Percentiles rank a stretch among this genome's conserved stretches.
Conservation (phyloP, 2,113 vertebrate species). For the Loxodonta africana region DNA sequence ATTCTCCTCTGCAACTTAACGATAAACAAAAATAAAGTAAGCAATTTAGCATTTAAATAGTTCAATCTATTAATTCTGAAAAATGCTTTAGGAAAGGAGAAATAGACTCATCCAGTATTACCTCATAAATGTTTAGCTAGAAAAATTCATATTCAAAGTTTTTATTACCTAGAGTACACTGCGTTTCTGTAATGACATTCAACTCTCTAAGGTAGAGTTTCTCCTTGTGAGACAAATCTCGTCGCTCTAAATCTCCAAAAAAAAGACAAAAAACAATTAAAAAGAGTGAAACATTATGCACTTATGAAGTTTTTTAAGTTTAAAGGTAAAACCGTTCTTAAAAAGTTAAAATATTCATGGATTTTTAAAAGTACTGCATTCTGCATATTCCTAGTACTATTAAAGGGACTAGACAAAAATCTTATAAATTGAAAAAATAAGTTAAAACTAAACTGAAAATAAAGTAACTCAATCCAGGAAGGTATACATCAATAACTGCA, state of each 20-base stretch:
- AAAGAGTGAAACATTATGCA: constrained; percentile 18
- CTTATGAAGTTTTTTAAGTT: neutral
- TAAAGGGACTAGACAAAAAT: neutral
- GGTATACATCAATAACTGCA: neutral
- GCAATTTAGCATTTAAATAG: neutral
- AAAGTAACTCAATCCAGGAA: neutral
- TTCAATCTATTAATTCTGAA: neutral
- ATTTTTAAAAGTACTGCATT: constrained; percentile 24
- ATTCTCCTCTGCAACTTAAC: neutral
- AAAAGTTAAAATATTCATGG: neutral
- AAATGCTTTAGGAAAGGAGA: neutral
- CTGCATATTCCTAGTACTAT: neutral
- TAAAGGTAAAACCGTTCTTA: neutral
- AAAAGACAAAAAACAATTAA: constrained; percentile 69
- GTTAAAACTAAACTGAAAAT: neutral
- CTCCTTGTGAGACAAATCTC: constrained; percentile 98
- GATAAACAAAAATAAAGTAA: neutral
- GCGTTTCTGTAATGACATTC: constrained; percentile 99
- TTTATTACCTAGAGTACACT: constrained; percentile 96
- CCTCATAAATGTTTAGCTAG: neutral
- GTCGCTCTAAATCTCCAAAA: constrained; percentile 96
- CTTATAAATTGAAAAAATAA: neutral
- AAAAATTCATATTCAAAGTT: neutral
- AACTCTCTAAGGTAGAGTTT: constrained; percentile 98
- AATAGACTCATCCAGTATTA: accelerated